These are phyloP conservation scores for Drosophila picticornis DNA, from an alignment of 2,888 invertebrate genomes.

Conservation along the genomic window DNA sequence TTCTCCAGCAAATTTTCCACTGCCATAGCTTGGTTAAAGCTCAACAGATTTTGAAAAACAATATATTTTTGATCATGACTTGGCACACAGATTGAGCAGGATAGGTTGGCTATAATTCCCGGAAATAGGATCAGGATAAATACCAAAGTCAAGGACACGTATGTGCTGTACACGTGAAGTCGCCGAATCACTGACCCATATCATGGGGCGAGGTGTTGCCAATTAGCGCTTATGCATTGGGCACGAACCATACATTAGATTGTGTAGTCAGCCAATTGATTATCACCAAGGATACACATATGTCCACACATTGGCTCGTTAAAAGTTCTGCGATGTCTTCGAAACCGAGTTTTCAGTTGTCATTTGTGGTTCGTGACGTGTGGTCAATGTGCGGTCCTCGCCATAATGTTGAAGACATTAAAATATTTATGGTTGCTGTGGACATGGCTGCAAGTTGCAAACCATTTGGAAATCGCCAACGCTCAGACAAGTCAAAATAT, in stretches of 20 bases:
- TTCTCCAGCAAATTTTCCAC: not conserved
- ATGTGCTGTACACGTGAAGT: not conserved
- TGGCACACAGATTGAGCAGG: not conserved
- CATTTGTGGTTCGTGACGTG: conserved; percentile 51
- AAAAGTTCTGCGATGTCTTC: conserved; percentile 12
- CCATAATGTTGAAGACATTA: conserved; percentile 36
- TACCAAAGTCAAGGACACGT: conserved; percentile 25
- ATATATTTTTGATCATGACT: not conserved
- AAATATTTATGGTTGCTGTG: conserved; percentile 53
- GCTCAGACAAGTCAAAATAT: conserved; percentile 90
- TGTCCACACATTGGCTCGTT: conserved; percentile 65
- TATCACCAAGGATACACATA: conserved; percentile 74
- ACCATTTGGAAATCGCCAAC: conserved; percentile 31
- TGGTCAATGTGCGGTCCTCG: conserved; percentile 32
- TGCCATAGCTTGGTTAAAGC: not conserved
- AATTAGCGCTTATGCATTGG: conserved; percentile 55
- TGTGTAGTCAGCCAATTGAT: conserved; percentile 67
- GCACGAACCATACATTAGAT: conserved; percentile 46
- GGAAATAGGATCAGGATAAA: not conserved
- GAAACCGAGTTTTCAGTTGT: conserved; percentile 46
- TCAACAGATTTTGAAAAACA: not conserved
- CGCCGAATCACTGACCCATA: conserved; percentile 26
- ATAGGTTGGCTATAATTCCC: not conserved
- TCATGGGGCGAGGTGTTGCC: conserved; percentile 23
- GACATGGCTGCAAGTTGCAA: conserved; percentile 29